A percentile compares a stretch with the other conserved stretches of the same genome.
phyloP scores from a whole-genome alignment of 2,113 vertebrate species.

The Empidonax alnorum region DNA sequence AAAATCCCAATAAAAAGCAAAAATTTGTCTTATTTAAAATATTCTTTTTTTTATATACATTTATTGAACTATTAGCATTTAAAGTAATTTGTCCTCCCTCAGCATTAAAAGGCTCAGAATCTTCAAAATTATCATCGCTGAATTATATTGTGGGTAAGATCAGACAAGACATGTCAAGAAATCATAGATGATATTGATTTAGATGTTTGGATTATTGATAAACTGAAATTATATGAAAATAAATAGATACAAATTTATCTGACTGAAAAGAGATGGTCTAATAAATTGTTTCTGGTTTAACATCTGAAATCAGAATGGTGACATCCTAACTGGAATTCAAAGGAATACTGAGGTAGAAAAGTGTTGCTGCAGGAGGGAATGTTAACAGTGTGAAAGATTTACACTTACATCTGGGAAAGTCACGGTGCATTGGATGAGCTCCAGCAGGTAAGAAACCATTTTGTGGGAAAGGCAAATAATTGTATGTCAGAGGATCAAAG shows the following conservation, averaged over 20 bases:
- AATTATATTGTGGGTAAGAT: background rate
- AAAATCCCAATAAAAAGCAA: background rate
- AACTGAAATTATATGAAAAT: background rate
- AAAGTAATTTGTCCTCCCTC: background rate
- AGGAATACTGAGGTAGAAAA: background rate
- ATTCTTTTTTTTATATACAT: background rate
- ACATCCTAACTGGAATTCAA: slow-evolving; percentile 35
- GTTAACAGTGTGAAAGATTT: slow-evolving; percentile 37
- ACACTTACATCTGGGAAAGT: slow-evolving; percentile 15
- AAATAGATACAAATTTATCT: background rate
- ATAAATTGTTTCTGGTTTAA: background rate
- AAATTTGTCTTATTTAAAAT: background rate
- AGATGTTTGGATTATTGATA: background rate
- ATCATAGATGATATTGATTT: background rate
- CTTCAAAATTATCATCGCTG: background rate
- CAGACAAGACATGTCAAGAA: background rate
- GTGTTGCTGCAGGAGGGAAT: background rate
- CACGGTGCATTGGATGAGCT: slow-evolving; percentile 15
- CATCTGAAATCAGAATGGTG: background rate
- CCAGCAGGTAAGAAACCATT: slow-evolving; percentile 22
- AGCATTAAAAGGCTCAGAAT: background rate
- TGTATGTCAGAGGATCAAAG: slow-evolving; percentile 5
- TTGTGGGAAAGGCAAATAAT: slow-evolving; percentile 4
- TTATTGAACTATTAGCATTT: background rate
- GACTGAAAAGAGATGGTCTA: background rate